Evolutionary conservation across 2,888 invertebrate species (phyloP).

Genomic region (Sympetrum striolatum): DNA sequence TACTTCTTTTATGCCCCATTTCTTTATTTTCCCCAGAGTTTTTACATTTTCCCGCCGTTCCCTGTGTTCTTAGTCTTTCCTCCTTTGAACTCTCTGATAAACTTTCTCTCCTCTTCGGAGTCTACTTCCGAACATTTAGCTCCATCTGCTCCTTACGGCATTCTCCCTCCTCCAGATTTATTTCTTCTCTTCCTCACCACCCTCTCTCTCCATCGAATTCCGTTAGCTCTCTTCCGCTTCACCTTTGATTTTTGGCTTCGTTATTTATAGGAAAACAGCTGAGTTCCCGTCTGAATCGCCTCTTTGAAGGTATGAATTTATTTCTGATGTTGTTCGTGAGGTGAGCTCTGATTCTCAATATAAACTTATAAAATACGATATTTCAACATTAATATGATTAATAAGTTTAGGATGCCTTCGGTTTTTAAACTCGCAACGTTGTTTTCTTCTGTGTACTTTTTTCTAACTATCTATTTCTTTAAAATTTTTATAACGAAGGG

Average conservation of each 20-base stretch:
- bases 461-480: no score
- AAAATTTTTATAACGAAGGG: no score
- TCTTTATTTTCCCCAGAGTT: not conserved
- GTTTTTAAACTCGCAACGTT: no score
- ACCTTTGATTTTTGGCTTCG: no score
- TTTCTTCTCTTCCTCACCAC: not conserved
- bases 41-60: not conserved
- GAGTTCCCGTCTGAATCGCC: not conserved
- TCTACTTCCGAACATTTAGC: constrained; percentile 9
- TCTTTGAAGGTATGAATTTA: not conserved
- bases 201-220: not conserved
- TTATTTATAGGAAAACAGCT: not conserved
- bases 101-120: constrained; percentile 14
- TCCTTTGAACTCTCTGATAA: not conserved
- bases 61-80: not conserved
- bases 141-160: not conserved
- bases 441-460: no score
- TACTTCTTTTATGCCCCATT: not conserved
- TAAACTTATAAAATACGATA: no score
- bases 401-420: no score
- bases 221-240: not conserved
- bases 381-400: no score
- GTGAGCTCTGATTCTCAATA: no score
- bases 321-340: no score
- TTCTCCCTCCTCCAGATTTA: not conserved